Conservation (phyloP, 1,140 invertebrate species). For the Acyrthosiphon pisum region DNA sequence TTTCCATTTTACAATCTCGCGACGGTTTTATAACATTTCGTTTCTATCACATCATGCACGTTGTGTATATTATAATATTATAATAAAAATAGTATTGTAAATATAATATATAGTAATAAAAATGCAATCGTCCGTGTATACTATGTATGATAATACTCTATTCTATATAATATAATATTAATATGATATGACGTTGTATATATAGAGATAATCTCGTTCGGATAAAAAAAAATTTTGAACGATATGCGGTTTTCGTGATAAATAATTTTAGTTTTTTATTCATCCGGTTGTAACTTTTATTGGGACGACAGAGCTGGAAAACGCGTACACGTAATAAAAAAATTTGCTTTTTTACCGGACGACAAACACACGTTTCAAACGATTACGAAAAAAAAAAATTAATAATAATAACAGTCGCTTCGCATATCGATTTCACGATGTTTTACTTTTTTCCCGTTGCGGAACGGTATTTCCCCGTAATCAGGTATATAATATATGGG, state of each 20-base stretch:
- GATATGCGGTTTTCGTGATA: neutral
- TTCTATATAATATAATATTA: no score
- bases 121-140: neutral
- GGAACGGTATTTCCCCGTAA: neutral
- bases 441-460: no score
- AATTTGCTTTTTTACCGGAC: neutral
- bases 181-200: neutral
- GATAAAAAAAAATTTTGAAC: neutral
- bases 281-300: neutral
- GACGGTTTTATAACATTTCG: neutral
- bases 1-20: neutral
- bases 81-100: neutral
- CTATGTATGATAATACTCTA: neutral
- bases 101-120: neutral
- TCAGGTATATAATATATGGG: neutral
- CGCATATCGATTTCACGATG: neutral
- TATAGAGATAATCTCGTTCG: neutral
- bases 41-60: neutral
- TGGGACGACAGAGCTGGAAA: neutral
- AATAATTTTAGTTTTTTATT: neutral
- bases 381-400: neutral
- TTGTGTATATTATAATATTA: neutral
- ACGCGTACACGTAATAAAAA: neutral
- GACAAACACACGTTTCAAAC: neutral
- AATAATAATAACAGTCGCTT: constrained; percentile 11